A percentile compares a stretch with the other conserved stretches of the same genome.
These are phyloP conservation scores for Castor canadensis DNA, from an alignment of 2,113 vertebrate species.

Conservation along the genomic window DNA sequence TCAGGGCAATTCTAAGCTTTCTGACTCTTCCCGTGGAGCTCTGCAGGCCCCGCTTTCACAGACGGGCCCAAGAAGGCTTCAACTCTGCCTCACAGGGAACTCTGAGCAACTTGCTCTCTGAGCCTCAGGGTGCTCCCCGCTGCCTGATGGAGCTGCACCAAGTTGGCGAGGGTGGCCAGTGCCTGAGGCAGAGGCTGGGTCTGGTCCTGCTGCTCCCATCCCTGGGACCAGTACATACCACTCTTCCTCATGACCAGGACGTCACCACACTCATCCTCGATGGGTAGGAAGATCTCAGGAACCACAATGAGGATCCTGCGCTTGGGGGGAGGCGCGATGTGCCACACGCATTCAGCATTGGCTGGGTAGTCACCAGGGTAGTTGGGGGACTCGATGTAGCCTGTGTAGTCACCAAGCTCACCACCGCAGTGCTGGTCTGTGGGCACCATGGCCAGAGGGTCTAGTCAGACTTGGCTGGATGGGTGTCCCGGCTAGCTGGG, in stretches of 20 bases:
- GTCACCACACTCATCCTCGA: slow-evolving; percentile 89
- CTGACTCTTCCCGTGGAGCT: neutral
- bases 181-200: accelerated
- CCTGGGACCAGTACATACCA: slow-evolving; percentile 75
- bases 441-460: neutral
- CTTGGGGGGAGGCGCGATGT: slow-evolving; percentile 88
- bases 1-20: neutral
- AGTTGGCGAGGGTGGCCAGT: accelerated
- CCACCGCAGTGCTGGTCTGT: slow-evolving; percentile 90
- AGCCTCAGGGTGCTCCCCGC: neutral
- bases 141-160: neutral
- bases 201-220: neutral
- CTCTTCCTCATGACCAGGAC: slow-evolving; percentile 91
- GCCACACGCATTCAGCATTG: slow-evolving; percentile 88
- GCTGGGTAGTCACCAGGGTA: slow-evolving; percentile 90
- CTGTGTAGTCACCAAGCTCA: slow-evolving; percentile 89
- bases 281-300: slow-evolving; percentile 89
- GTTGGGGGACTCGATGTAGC: slow-evolving; percentile 90
- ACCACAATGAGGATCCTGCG: slow-evolving; percentile 89
- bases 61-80: neutral
- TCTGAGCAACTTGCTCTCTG: neutral
- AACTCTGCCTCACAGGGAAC: neutral
- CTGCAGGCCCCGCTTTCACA: accelerated
- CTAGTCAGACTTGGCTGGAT: neutral
- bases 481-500: neutral